phyloP scores from a whole-genome alignment of 2,888 invertebrate genomes.

The Erebia ligea region DNA sequence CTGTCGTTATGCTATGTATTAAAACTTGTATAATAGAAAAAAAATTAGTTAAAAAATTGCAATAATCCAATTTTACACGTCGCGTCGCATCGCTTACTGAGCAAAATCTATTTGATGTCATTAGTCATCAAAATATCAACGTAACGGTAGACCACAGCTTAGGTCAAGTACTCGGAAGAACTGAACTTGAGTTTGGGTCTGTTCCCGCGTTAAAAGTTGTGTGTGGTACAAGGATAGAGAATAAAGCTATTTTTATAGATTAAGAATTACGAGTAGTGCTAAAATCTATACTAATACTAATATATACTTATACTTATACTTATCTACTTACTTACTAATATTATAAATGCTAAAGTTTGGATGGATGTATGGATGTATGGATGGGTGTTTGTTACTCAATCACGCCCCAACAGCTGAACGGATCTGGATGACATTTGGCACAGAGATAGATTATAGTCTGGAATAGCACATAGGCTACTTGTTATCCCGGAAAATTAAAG shows the following conservation, averaged over 20 bases:
- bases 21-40: not conserved
- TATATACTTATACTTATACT: too few species aligned
- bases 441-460: too few species aligned
- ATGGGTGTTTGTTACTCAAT: too few species aligned
- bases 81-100: not conserved
- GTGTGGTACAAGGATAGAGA: not conserved
- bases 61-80: conserved; percentile 1
- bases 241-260: conserved; percentile 13
- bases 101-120: conserved; percentile 38
- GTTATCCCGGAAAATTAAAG: too few species aligned
- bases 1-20: too few species aligned
- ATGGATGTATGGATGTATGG: too few species aligned
- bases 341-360: too few species aligned
- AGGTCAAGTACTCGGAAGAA: conserved; percentile 70
- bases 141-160: conserved; percentile 45
- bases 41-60: conserved; percentile 11
- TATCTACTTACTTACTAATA: too few species aligned
- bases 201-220: conserved; percentile 34
- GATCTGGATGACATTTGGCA: too few species aligned
- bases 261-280: not conserved
- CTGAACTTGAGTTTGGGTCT: conserved; percentile 46
- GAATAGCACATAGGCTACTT: too few species aligned
- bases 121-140: conserved; percentile 42
- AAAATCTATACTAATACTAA: too few species aligned
- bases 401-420: too few species aligned